Percentiles rank a stretch among this genome's conserved stretches.
Evolutionary conservation across 2,113 vertebrate genomes (phyloP).

Genomic region (Oxygymnocypris stewartii): DNA sequence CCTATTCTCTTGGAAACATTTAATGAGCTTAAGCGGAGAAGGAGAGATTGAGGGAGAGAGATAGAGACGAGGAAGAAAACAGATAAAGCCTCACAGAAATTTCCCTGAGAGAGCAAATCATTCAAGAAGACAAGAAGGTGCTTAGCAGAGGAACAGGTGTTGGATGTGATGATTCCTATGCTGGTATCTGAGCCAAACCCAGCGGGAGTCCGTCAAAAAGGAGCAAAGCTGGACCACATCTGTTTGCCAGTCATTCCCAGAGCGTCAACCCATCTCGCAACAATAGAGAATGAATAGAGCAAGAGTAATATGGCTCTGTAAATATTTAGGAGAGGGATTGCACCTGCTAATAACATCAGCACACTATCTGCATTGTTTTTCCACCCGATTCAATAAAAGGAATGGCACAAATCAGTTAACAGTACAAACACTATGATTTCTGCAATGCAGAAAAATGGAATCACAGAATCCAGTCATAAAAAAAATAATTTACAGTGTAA

Average conservation of each 20-base stretch:
- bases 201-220: slow-evolving; percentile 14
- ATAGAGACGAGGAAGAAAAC: slow-evolving; percentile 52
- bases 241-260: slow-evolving; percentile 21
- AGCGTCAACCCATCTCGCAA: background rate
- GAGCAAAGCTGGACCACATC: slow-evolving; percentile 31
- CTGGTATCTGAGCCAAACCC: slow-evolving; percentile 48
- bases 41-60: slow-evolving; percentile 64
- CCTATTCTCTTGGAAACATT: slow-evolving; percentile 80
- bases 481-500: too few relatives aligned
- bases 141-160: slow-evolving; percentile 64
- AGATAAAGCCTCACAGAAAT: slow-evolving; percentile 65
- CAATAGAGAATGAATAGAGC: slow-evolving; percentile 7
- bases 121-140: slow-evolving; percentile 61
- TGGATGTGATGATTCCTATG: slow-evolving; percentile 63
- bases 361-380: background rate
- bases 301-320: background rate
- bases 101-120: slow-evolving; percentile 73
- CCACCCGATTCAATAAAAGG: background rate
- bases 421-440: background rate
- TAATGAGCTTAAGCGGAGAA: slow-evolving; percentile 76
- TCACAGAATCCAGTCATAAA: too few relatives aligned
- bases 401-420: background rate
- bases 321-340: background rate
- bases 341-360: background rate
- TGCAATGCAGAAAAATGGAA: too few relatives aligned